Evolutionary conservation across 2,888 invertebrate genomes (phyloP).

Genomic region (Apoda limacodes): DNA sequence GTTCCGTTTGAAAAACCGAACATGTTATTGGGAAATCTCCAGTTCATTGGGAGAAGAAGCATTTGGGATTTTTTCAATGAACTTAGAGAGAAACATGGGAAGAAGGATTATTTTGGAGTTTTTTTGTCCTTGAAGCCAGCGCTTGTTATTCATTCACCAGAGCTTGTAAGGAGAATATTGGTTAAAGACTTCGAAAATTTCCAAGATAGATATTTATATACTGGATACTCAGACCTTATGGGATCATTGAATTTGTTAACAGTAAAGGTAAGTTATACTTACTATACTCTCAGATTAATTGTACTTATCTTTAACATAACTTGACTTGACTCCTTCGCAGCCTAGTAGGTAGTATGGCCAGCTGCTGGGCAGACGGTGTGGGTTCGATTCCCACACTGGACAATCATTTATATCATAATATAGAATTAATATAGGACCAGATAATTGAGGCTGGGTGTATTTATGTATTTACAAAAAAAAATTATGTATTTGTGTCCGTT

Average conservation of each 20-base stretch:
- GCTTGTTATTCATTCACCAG: constrained; percentile 39
- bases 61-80: constrained; percentile 33
- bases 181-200: constrained; percentile 39
- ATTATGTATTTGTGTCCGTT: too few relatives aligned
- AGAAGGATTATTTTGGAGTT: constrained; percentile 39
- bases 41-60: constrained; percentile 40
- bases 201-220: constrained; percentile 33
- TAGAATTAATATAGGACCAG: too few relatives aligned
- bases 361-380: too few relatives aligned
- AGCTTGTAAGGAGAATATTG: constrained; percentile 35
- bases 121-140: constrained; percentile 38
- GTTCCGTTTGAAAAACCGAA: constrained; percentile 36
- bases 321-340: too few relatives aligned
- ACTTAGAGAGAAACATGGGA: constrained; percentile 26
- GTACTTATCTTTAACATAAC: too few relatives aligned
- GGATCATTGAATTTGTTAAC: constrained; percentile 47
- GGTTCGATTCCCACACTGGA: too few relatives aligned
- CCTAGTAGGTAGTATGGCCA: too few relatives aligned
- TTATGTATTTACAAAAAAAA: too few relatives aligned
- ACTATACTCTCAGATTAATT: too few relatives aligned
- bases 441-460: too few relatives aligned
- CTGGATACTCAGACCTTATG: constrained; percentile 36
- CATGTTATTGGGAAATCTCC: constrained; percentile 34
- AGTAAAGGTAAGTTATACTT: constrained; percentile 43
- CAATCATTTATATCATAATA: too few relatives aligned